phyloP scores from a whole-genome alignment of 1,140 invertebrate species.

The Drosophila micromelanica region DNA sequence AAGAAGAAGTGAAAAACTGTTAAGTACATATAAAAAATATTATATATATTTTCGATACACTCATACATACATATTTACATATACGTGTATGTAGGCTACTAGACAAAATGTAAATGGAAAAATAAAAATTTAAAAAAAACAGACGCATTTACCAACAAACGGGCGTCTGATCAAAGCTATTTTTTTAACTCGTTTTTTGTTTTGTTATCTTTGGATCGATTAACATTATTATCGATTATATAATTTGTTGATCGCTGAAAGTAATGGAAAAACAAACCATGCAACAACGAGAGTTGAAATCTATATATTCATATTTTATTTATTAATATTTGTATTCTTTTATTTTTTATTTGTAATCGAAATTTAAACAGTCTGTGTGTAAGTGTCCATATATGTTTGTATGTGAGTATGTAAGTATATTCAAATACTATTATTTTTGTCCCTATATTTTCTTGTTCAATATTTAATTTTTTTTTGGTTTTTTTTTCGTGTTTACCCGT shows the following conservation, averaged over 20 bases:
- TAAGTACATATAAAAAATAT: slow-evolving; percentile 78
- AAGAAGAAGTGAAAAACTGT: slow-evolving; percentile 71
- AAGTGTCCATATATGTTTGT: slow-evolving; percentile 10
- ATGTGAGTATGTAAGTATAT: slow-evolving; percentile 9
- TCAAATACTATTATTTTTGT: slow-evolving; percentile 14
- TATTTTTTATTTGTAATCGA: slow-evolving; percentile 20
- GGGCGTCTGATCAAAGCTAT: slow-evolving; percentile 30
- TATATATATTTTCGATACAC: slow-evolving; percentile 32
- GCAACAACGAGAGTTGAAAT: slow-evolving; percentile 51
- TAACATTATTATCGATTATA: slow-evolving; percentile 20
- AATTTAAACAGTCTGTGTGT: slow-evolving; percentile 43
- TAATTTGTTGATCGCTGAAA: slow-evolving; percentile 29
- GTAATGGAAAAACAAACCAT: slow-evolving; percentile 37
- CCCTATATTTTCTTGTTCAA: slow-evolving; percentile 14
- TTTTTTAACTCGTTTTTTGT: neutral
- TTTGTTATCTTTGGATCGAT: no score
- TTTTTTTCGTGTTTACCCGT: slow-evolving; percentile 66
- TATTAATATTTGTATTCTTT: slow-evolving; percentile 13
- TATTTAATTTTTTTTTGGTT: slow-evolving; percentile 32
- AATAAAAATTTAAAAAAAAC: neutral
- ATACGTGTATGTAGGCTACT: slow-evolving; percentile 18
- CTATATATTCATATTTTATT: slow-evolving; percentile 34
- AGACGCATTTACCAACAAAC: neutral
- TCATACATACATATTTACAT: slow-evolving; percentile 41
- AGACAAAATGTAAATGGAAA: slow-evolving; percentile 15